These are phyloP conservation scores for Monochamus saltuarius DNA, from an alignment of 1,140 invertebrate species.

Conservation along the genomic window DNA sequence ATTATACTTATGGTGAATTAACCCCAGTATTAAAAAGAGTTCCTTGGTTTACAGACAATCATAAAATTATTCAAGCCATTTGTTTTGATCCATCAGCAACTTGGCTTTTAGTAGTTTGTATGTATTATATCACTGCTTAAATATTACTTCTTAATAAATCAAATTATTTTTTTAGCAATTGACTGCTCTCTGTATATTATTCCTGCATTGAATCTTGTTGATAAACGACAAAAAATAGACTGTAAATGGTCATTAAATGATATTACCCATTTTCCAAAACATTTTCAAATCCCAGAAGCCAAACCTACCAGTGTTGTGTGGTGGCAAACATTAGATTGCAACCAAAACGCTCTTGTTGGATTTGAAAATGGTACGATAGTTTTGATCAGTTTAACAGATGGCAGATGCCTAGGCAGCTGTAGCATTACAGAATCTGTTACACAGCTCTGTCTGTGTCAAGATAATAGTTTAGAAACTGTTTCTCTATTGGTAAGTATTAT, in stretches of 20 bases:
- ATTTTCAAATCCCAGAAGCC: slow-evolving; percentile 55
- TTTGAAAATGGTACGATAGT: slow-evolving; percentile 71
- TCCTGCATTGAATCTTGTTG: slow-evolving; percentile 60
- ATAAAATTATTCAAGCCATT: slow-evolving; percentile 62
- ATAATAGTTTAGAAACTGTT: slow-evolving; percentile 66
- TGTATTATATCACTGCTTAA: slow-evolving; percentile 35
- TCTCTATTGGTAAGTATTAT: slow-evolving; percentile 62
- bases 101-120: slow-evolving; percentile 66
- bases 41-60: slow-evolving; percentile 64
- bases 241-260: slow-evolving; percentile 62
- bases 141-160: not conserved
- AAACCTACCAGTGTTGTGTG: slow-evolving; percentile 63
- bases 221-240: slow-evolving; percentile 56
- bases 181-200: slow-evolving; percentile 65
- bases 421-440: slow-evolving; percentile 62
- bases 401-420: slow-evolving; percentile 66
- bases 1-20: slow-evolving; percentile 50
- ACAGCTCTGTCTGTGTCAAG: slow-evolving; percentile 65
- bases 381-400: slow-evolving; percentile 69
- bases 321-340: slow-evolving; percentile 69
- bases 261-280: slow-evolving; percentile 56
- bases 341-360: slow-evolving; percentile 69
- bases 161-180: slow-evolving; percentile 39
- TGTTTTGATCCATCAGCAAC: slow-evolving; percentile 71
- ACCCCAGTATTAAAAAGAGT: slow-evolving; percentile 62